Conservation (phyloP, 2,888 invertebrate genomes). For the Ephialtes manifestator region DNA sequence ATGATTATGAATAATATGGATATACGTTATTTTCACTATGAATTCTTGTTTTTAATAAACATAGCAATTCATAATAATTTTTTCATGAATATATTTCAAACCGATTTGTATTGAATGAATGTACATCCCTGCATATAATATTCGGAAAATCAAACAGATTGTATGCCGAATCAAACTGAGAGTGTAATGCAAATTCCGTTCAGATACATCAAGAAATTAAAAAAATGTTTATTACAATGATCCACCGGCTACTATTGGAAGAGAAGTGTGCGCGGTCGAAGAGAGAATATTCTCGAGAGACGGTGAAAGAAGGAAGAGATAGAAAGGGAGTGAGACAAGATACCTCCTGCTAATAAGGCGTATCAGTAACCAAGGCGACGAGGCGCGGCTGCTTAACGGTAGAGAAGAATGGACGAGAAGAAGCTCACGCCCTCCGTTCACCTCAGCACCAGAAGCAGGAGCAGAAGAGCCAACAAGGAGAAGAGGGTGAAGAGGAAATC, state of each 20-base stretch:
- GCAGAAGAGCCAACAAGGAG: conserved; percentile 38
- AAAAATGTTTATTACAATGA: neutral
- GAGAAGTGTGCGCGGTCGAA: conserved; percentile 6
- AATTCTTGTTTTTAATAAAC: no score
- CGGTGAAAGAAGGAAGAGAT: neutral
- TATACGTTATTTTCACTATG: no score
- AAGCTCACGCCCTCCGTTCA: conserved; percentile 64
- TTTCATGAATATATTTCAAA: no score
- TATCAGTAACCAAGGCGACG: conserved; percentile 82
- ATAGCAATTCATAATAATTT: no score
- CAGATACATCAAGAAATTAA: neutral
- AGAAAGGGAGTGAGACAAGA: conserved; percentile 41
- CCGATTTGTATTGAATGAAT: no score
- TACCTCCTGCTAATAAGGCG: conserved; percentile 78
- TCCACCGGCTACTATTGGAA: neutral
- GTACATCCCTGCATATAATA: neutral
- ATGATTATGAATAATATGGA: no score
- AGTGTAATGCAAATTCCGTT: neutral
- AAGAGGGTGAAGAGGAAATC: conserved; percentile 41
- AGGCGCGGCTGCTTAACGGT: conserved; percentile 78
- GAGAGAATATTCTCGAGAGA: conserved; percentile 30
- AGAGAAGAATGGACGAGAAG: conserved; percentile 82
- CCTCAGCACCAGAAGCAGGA: conserved; percentile 21
- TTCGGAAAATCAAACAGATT: neutral
- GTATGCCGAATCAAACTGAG: neutral